Base-by-base conservation (phyloP, 1,140 invertebrate genomes). In the Papilio glaucus region DNA sequence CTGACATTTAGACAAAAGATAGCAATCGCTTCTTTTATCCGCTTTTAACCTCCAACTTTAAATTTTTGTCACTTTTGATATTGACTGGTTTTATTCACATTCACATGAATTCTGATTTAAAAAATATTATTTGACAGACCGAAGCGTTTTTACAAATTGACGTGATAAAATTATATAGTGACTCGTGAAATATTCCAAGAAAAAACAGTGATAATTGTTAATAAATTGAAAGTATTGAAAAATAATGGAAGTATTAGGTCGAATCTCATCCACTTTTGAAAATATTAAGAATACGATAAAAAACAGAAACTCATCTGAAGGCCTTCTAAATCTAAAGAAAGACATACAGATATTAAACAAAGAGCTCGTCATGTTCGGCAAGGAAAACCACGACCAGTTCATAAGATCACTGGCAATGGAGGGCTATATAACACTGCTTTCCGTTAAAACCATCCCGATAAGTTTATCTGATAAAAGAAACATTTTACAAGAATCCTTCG, bases 341-440 rank as follows among this genome's bases (percentile, higher is more conserved):
- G 85, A 90, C 45, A 87, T 90, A 29, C 83, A 86, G 33, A 76
- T 70, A 39, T 71, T 92, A 0, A 81, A 77, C 15, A 83, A 80
- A 0, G 88, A 92, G 18, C 75, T 92, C 7, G 74, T 78, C 10
- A 75, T 83, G 29, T 73, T 91, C 13, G 85, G 90, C 6, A 88
- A 85, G 63, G 84, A 86, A 57, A 87, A 87, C 72, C 87, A 87
- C 72, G 86, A 84, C 29, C 76, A 82, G 13, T 84, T 83, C 39
- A 24, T 89, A 18, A 76, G 90, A 39, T 86, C 89, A 1, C 60
- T 90, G 15, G 89, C 89, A 4, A 92, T 92, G 90, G 88, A 92
- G 72, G 85, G 82, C 13, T 92, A 90, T 68, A 76, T 92, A 10
- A 75, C 87, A 5, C 62, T 92, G 4, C 75, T 92, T 1, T 83